Evolutionary conservation across 1,140 invertebrate species (phyloP).

Genomic region (Hylaeus anthracinus): DNA sequence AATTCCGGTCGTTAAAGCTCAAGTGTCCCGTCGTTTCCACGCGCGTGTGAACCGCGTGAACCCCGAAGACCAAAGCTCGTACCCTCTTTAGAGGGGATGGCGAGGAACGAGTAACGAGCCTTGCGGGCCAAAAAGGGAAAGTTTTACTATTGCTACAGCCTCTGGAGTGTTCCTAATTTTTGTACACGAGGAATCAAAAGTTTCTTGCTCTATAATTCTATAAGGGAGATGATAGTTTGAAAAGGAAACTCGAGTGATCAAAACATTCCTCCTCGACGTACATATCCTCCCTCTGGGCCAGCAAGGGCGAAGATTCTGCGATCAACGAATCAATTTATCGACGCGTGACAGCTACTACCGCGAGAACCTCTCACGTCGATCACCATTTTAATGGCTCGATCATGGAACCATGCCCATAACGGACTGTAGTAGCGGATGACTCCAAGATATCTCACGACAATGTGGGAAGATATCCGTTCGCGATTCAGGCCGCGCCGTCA

Average conservation of each 20-base stretch:
- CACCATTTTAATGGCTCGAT: background rate
- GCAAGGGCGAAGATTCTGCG: no score
- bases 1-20: slow-evolving; percentile 53
- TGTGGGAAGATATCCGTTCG: background rate
- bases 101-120: background rate
- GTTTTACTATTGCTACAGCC: no score
- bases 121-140: background rate
- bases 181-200: no score
- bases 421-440: background rate
- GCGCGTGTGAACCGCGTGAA: slow-evolving; percentile 15
- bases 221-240: no score
- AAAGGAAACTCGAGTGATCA: no score
- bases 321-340: background rate
- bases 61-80: background rate
- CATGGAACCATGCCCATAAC: background rate
- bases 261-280: no score
- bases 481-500: background rate
- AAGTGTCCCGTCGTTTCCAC: slow-evolving; percentile 32
- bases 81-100: background rate
- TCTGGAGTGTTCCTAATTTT: no score
- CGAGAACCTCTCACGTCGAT: background rate
- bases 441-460: background rate
- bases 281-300: no score
- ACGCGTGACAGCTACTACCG: background rate
- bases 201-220: no score